Percentiles rank a stretch among this genome's conserved stretches.
phyloP scores from a whole-genome alignment of 2,113 vertebrate species.

The Pygathrix nemaeus region DNA sequence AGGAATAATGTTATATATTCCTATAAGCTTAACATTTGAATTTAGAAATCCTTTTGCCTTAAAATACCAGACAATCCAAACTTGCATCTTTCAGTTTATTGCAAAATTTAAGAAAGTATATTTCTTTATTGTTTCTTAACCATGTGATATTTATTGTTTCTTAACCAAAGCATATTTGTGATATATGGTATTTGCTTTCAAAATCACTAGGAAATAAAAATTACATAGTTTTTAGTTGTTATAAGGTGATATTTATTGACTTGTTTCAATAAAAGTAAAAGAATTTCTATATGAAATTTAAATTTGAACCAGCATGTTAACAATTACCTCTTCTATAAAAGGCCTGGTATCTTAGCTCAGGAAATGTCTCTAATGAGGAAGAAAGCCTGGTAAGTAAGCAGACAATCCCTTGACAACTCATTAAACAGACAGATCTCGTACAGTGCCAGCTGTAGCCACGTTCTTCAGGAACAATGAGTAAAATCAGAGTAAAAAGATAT shows the following conservation, averaged over 20 bases:
- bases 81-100: slow-evolving; percentile 58
- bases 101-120: slow-evolving; percentile 39
- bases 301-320: background rate
- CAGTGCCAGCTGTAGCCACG: background rate
- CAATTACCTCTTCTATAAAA: background rate
- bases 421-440: background rate
- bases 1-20: slow-evolving; percentile 70
- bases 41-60: slow-evolving; percentile 72
- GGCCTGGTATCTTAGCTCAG: background rate
- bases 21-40: slow-evolving; percentile 74
- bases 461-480: background rate
- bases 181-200: background rate
- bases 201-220: background rate
- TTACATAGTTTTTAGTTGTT: background rate
- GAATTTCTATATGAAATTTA: background rate
- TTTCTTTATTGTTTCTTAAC: slow-evolving; percentile 65
- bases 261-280: background rate
- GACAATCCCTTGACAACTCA: background rate
- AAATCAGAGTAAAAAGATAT: background rate
- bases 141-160: background rate
- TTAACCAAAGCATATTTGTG: background rate
- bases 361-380: background rate
- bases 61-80: slow-evolving; percentile 63
- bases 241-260: background rate
- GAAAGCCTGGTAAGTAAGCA: slow-evolving; percentile 2